Percentiles rank a stretch among this genome's conserved stretches.
phyloP scores from a whole-genome alignment of 2,888 invertebrate species.

The Crocallis elinguaria region DNA sequence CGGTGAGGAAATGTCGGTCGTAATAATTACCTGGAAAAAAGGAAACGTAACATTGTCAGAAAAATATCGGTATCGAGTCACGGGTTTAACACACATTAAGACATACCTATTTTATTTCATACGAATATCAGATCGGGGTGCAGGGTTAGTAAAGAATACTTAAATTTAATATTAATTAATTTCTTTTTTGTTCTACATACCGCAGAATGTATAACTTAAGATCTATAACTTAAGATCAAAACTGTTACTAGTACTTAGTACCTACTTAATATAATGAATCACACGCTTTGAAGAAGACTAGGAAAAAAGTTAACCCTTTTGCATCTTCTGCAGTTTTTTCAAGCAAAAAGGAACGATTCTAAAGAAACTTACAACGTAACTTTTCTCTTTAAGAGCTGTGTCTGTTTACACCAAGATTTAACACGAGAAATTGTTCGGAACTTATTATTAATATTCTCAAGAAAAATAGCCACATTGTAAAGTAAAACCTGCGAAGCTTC shows the following conservation, averaged over 20 bases:
- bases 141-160: too few relatives aligned
- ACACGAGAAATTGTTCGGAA: constrained; percentile 16
- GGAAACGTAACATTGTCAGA: constrained; percentile 23
- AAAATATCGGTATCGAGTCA: neutral
- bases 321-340: neutral
- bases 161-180: too few relatives aligned
- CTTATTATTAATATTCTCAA: constrained; percentile 20
- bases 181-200: too few relatives aligned
- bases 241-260: neutral
- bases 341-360: constrained; percentile 2
- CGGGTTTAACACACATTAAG: too few relatives aligned
- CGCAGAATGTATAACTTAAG: too few relatives aligned
- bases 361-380: constrained; percentile 8
- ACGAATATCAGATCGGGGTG: too few relatives aligned
- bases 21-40: constrained; percentile 55
- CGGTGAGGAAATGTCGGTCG: constrained; percentile 32
- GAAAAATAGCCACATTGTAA: constrained; percentile 24
- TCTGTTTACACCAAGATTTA: constrained; percentile 14
- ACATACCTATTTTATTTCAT: too few relatives aligned
- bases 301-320: neutral
- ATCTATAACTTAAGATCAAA: too few relatives aligned
- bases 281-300: neutral
- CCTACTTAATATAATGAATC: neutral
- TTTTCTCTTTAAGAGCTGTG: constrained; percentile 19
- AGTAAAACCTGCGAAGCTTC: constrained; percentile 57